Conservation (phyloP, 2,113 vertebrate species). For the Platycercus adscitus region DNA sequence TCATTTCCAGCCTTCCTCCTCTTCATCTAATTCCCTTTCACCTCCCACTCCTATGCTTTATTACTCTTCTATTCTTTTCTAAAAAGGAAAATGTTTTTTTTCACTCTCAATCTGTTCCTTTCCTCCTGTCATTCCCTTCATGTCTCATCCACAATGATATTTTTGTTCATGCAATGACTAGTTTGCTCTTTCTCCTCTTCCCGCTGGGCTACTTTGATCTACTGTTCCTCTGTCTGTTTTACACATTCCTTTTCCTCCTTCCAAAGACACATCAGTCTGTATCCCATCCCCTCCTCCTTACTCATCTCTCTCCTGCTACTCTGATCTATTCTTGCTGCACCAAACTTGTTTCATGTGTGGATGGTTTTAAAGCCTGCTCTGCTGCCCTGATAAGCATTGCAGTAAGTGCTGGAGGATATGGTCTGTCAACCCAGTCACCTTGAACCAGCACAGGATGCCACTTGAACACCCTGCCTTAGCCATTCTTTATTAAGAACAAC, state of each 20-base stretch:
- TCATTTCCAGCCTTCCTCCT: conserved; percentile 26
- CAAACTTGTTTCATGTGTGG: background rate
- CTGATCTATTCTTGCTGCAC: conserved; percentile 40
- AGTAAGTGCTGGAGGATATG: background rate
- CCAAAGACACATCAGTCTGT: conserved; percentile 41
- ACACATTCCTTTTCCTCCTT: conserved; percentile 33
- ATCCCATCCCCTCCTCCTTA: conserved; percentile 38
- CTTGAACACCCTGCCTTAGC: background rate
- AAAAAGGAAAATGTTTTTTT: conserved; percentile 29
- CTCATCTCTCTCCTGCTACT: conserved; percentile 37
- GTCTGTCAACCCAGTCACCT: background rate
- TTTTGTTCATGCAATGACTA: conserved; percentile 36
- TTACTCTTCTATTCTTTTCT: conserved; percentile 18
- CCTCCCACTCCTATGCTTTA: conserved; percentile 23
- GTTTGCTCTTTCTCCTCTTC: conserved; percentile 61
- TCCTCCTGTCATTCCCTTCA: conserved; percentile 42
- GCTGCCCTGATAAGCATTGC: background rate
- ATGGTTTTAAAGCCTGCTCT: background rate
- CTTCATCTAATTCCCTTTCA: conserved; percentile 45
- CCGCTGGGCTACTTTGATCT: conserved; percentile 47
- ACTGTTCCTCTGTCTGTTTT: conserved; percentile 12
- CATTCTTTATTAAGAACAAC: background rate
- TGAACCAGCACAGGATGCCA: background rate
- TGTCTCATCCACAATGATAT: conserved; percentile 14
- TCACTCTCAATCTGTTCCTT: conserved; percentile 4